These are phyloP conservation scores for Enteromius radiatus DNA, from an alignment of 2,797 vertebrate genomes.

Conservation along the genomic window DNA sequence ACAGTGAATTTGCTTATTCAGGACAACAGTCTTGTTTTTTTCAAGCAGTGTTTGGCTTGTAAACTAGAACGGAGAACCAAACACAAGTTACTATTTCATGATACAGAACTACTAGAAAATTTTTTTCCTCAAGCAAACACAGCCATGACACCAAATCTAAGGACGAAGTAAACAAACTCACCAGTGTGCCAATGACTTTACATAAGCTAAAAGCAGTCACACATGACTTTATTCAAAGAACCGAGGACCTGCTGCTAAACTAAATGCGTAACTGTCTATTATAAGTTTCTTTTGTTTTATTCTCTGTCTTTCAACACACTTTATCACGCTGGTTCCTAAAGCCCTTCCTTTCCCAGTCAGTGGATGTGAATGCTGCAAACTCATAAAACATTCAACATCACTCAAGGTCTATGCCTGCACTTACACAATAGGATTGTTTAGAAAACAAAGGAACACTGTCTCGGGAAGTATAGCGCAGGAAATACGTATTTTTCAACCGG, in stretches of 20 bases:
- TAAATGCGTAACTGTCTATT: conserved; percentile 14
- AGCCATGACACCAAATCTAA: conserved; percentile 1
- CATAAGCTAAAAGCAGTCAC: conserved; percentile 20
- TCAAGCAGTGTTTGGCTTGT: background rate
- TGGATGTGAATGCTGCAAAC: conserved; percentile 63
- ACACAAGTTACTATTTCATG: conserved; percentile 9
- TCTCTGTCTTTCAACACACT: conserved; percentile 34
- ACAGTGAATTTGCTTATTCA: conserved; percentile 33
- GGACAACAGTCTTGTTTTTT: conserved; percentile 23
- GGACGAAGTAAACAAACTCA: background rate
- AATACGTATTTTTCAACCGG: conserved; percentile 58
- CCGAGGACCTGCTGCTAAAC: conserved; percentile 9
- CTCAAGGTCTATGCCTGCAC: conserved; percentile 70
- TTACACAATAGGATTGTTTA: conserved; percentile 77
- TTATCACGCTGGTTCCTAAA: conserved; percentile 33
- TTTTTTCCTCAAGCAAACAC: conserved; percentile 4
- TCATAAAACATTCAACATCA: conserved; percentile 84
- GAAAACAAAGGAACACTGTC: conserved; percentile 69
- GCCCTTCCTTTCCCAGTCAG: conserved; percentile 59
- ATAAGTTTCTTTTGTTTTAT: conserved; percentile 38
- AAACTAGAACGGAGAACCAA: background rate
- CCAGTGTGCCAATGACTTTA: conserved; percentile 2
- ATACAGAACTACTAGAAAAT: conserved; percentile 9
- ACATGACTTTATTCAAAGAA: conserved; percentile 7
- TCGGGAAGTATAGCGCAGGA: conserved; percentile 75